These are phyloP conservation scores for Penaeus indicus DNA, from an alignment of 1,140 invertebrate genomes.

Conservation along the genomic window DNA sequence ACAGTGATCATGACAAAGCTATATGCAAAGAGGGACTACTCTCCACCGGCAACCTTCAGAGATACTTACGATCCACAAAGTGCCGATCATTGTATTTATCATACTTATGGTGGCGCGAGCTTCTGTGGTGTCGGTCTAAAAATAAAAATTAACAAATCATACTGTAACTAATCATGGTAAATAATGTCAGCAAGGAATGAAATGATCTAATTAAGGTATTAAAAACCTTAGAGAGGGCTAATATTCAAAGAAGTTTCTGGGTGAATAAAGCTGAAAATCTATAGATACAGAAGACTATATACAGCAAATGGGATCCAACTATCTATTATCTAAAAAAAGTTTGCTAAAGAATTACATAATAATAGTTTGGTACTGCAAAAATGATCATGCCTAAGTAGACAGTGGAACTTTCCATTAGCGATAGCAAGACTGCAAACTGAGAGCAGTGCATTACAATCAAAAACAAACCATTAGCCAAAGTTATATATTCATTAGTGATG, in stretches of 20 bases:
- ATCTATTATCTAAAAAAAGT: too few relatives aligned
- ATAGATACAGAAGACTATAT: conserved; percentile 1
- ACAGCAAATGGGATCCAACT: background rate
- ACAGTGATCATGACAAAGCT: conserved; percentile 28
- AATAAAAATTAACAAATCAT: conserved; percentile 66
- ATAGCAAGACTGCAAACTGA: too few relatives aligned
- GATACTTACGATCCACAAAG: conserved; percentile 68
- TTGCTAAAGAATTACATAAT: too few relatives aligned
- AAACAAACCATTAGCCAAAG: too few relatives aligned
- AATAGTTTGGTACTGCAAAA: too few relatives aligned
- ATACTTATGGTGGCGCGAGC: conserved; percentile 77
- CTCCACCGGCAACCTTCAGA: conserved; percentile 40
- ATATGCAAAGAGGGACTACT: conserved; percentile 21
- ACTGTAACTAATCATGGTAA: conserved; percentile 54
- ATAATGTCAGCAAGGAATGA: conserved; percentile 42
- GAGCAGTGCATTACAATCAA: too few relatives aligned
- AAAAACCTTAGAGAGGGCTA: background rate
- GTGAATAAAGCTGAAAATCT: background rate
- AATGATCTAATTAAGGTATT: conserved; percentile 11
- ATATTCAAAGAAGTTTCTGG: too few relatives aligned
- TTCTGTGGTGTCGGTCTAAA: conserved; percentile 72
- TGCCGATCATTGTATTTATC: conserved; percentile 76
- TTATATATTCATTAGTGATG: too few relatives aligned
- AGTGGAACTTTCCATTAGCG: too few relatives aligned
- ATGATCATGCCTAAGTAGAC: too few relatives aligned